Evolutionary conservation across 30 jellyfish, hydroid and myxozoan species (phyloP), one percentile per base, ranked within the genome.

Genomic region (Sanderia malayensis): DNA sequence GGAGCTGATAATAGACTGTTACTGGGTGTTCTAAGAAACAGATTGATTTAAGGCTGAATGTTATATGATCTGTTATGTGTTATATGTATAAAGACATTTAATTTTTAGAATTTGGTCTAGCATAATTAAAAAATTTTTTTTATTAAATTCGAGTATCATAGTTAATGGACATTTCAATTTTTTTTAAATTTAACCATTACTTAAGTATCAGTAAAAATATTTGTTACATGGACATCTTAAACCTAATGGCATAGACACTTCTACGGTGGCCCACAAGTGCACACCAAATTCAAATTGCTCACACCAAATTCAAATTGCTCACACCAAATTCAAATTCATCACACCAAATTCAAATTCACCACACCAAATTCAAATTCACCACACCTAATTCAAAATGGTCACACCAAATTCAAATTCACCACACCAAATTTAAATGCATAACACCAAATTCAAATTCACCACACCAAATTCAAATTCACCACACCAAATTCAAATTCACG

Each of bases 1-100:
- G 77, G 86, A 64, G 92, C 92, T 49, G 64, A 49, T 49, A 49
- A 49, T 49, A 49, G 64, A 18, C 64, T 49, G 64, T 49, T 49
- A 49, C 64, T 49, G 64, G 64, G 18, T 49, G 64, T 49, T 49
- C 64, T 49, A 49, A 49, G 64, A 49, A 49, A 49, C 27, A 19
- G 64, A 49, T 49, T 49, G 64, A 49, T 49, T 49, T 49, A 24
- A 49, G 64, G 64, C 64, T 49, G 64, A 19, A 49, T 49, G 64
- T 49, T 49, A 49, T 49, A 49, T 49, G 64, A 4, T 49, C 11
- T 49, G 64, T 49, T 49, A 49, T 49, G 24, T 49, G 64, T 49
- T 49, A 49, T 49, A 49, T 49, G 64, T 49, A 49, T 49, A 49
- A 18, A 49, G 64, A 49, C 64, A 49, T 49, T 49, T 49, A 49